phyloP scores from a whole-genome alignment of 2,113 vertebrate genomes.

The Henicopernis longicauda region DNA sequence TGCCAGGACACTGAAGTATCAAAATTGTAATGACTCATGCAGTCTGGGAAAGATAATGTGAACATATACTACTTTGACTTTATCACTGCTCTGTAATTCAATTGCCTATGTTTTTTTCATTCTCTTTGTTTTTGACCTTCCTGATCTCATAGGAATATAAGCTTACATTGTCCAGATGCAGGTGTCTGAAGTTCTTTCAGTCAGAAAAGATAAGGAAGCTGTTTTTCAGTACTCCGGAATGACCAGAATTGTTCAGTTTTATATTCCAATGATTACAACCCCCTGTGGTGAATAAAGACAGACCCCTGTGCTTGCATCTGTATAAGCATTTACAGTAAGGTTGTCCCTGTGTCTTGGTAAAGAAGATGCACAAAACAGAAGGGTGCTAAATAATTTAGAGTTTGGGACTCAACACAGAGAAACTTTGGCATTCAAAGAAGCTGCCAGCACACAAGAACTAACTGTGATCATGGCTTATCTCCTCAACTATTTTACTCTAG shows the following conservation, averaged over 20 bases:
- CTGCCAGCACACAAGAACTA: not conserved
- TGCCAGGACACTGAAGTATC: conserved; percentile 14
- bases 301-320: not conserved
- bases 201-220: not conserved
- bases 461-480: not conserved
- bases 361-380: not conserved
- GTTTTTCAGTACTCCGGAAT: not conserved
- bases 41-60: conserved; percentile 24
- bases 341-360: not conserved
- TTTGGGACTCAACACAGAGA: fast-evolving
- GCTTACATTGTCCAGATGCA: not conserved
- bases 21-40: conserved; percentile 39
- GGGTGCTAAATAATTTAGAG: not conserved
- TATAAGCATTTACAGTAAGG: not conserved
- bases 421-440: not conserved
- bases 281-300: not conserved
- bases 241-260: not conserved
- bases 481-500: not conserved
- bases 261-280: not conserved
- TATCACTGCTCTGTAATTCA: conserved; percentile 45
- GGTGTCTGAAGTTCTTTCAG: not conserved
- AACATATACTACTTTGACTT: not conserved
- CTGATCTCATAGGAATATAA: not conserved
- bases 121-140: not conserved
- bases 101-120: not conserved